Base-by-base conservation (phyloP, 2,888 invertebrate genomes). In the Chydorus sphaericus region DNA sequence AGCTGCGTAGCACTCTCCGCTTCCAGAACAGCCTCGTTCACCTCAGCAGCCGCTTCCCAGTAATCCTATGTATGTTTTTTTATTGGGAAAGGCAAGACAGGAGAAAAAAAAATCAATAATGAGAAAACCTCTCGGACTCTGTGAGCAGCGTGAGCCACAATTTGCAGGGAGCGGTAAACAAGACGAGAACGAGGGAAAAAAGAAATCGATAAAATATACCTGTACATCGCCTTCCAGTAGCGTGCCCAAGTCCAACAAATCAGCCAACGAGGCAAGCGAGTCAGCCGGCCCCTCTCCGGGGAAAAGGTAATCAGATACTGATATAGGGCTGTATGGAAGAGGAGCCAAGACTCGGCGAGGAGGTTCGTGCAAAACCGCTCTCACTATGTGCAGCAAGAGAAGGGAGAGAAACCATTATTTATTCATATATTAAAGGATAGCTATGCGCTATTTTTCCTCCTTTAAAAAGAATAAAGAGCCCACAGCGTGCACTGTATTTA, bases 281-380 rank as follows among this genome's bases (percentile, higher is more conserved):
- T 92, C 90, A 10, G 82, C 80, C 0, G 83, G 79, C 0, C 85
- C 83, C 72, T 93, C 92, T 0, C 91, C 92, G 26, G 90, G 89
- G 67, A 92, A 93, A 55, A 92, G 71, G 68, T 93, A 93, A 69
- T 93, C 92, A 54, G 87, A 89, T 33, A 92, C 77, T 60, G 83
- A 82, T 44, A 90, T 73, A 59, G 72, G 71, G 30, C 72, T 74
- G 23, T 74, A 70, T 3, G 80, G 77, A 4, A 88, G 73, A n/a
- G 79, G 77, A 18, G 88, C 83, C 57, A 90, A 76, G 1, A 92
- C 86, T 59, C 92, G 75, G 38, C 90, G 77, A 0, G 93, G 93
- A 1, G 90, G 89, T 69, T 92, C 91, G 65, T 91, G 91, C 61
- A 88, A 77, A 61, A 87, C 85, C 53, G 83, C 80, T 62, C 80